Evolutionary conservation across 1,140 invertebrate genomes (phyloP), one percentile per base, ranked within the genome.

Genomic region (Nymphalis io): DNA sequence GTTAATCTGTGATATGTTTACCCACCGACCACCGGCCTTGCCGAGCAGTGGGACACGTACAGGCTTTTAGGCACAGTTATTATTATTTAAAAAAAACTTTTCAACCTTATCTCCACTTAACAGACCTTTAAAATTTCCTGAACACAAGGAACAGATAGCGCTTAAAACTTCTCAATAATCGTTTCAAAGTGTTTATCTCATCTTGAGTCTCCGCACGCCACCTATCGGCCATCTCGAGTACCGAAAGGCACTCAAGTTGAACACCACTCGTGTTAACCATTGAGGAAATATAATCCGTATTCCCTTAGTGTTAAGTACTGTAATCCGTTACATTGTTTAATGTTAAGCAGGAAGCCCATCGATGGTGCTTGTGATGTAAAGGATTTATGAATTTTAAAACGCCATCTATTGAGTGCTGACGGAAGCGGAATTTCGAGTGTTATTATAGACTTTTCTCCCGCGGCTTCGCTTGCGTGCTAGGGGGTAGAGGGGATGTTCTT

Each of bases 361-460:
- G 48, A 53, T 46, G 13, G 61, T 40, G 38, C 61, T 53, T 63
- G 18, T 63, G 39, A 13, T 53, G 33, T 38, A 20, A 12, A 8
- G 48, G 39, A 63, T 53, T 53, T 38, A 63, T 63, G 61, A 63
- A 63, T 63, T 63, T 63, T 53, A 63, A 60, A 38, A 46, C 21
- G 60, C 42, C 60, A 61, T 61, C 60, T 61, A 61, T 44, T 48
- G 60, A 33, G 33, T 16, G 60, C 60, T 61, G 60, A 21, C 4
- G 21, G 11, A 27, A 15, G 21, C 23, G 15, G 48, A 55, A 55
- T 27, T 27, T 55, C 3, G 16, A 55, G 10, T 55, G 48, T 10
- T 33, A 8, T 33, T 8, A n/a, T n/a, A n/a, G n/a, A n/a, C n/a
- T n/a, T n/a, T n/a, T n/a, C n/a, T n/a, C n/a, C n/a, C n/a, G n/a